phyloP scores from a whole-genome alignment of 2,113 vertebrate genomes.

The Leptosomus discolor region DNA sequence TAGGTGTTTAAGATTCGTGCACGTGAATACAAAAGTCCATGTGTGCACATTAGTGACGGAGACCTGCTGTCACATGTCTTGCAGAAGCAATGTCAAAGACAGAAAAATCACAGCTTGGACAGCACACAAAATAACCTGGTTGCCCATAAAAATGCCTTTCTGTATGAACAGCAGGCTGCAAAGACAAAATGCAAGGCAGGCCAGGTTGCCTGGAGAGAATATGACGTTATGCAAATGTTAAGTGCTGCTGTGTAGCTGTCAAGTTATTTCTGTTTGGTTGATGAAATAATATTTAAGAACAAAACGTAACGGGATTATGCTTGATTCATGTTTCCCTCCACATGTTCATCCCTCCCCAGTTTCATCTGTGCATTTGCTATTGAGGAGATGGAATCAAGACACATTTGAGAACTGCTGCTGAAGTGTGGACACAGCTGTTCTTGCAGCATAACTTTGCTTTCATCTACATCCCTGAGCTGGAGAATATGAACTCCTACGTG shows the following conservation, averaged over 20 bases:
- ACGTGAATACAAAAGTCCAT: background rate
- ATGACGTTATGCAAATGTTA: background rate
- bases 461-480: background rate
- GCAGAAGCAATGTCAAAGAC: background rate
- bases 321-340: background rate
- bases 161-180: background rate
- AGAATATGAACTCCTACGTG: accelerated
- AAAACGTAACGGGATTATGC: background rate
- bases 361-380: background rate
- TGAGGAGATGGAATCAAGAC: background rate
- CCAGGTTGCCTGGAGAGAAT: background rate
- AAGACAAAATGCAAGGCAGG: background rate
- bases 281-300: background rate
- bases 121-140: background rate
- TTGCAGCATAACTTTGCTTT: background rate
- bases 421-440: background rate
- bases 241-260: background rate
- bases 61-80: background rate
- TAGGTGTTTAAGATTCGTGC: background rate
- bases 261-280: background rate
- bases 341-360: background rate
- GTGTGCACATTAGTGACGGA: background rate
- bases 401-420: background rate
- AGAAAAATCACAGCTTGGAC: background rate
- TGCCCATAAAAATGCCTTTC: background rate